Evolutionary conservation across 2,113 vertebrate species (phyloP), one percentile per base, ranked within the genome.

Genomic region (Aplodontia rufa): DNA sequence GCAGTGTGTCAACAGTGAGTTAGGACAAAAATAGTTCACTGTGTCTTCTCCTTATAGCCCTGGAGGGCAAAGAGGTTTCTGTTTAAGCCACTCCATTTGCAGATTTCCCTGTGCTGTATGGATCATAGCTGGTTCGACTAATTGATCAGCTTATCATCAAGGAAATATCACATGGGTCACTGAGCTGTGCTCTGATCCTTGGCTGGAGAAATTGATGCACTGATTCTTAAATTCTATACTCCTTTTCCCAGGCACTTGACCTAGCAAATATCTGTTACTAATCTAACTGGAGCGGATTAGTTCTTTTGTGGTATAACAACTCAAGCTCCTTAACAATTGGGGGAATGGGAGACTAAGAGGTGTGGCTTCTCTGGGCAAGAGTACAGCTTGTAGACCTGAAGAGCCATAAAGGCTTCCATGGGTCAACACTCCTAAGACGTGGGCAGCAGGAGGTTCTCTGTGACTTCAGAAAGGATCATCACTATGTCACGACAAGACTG

Each of bases 21-120:
- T 30, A 83, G 90, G 68, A 95, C 37, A n/a, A 93, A 97, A 97
- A 93, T 37, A 19, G 51, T 75, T 87, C 47, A 42, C 60, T 30
- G 1, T 12, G 22, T 35, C 24, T 95, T 42, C 74, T 80, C 49
- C 90, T 74, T 60, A 60, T 22, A 68, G 78, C 87, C 83, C 93
- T 51, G 37, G n/a, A 55, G 60, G 35, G 24, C 28, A 62, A 69
- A 51, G 42, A 92, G 42, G 45, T 42, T 83, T 80, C 47, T 62
- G 42, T 42, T 0, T 8, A 93, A 58, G n/a, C 22, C 72, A 51
- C 8, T 49, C 14, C 26, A 35, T 20, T 7, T 28, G 24, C 32
- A 8, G 35, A 45, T 47, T 68, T 93, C 71, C 64, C 40, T 22
- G 42, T 81, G 51, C 58, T 37, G 0, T 69, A 26, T 68, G 58